phyloP scores from a whole-genome alignment of 2,888 invertebrate species.

The Myathropa florea region DNA sequence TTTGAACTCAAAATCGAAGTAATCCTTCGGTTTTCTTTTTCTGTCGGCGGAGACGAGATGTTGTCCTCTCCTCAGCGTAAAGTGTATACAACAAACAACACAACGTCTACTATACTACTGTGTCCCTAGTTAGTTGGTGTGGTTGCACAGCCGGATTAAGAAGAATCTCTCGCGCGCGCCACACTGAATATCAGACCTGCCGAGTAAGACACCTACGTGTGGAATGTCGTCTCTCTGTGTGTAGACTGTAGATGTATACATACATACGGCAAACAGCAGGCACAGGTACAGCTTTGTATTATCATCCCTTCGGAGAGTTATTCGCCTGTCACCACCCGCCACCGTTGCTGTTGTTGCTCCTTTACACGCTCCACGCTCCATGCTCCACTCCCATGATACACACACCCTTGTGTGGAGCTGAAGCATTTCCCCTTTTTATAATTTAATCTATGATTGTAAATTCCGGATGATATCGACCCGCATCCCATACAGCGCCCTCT shows the following conservation, averaged over 20 bases:
- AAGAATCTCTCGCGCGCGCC: slow-evolving; percentile 66
- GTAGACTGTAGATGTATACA: slow-evolving; percentile 7
- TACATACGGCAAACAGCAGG: not conserved
- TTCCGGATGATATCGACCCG: slow-evolving; percentile 50
- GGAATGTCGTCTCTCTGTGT: slow-evolving; percentile 41
- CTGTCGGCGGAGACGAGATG: not conserved
- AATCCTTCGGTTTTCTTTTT: not conserved
- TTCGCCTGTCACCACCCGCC: slow-evolving; percentile 22
- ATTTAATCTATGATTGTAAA: slow-evolving; percentile 66
- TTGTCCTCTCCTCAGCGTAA: not conserved
- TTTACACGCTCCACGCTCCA: not conserved
- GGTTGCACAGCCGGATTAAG: slow-evolving; percentile 62
- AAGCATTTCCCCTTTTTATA: slow-evolving; percentile 62
- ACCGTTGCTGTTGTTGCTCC: not conserved
- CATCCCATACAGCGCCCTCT: slow-evolving; percentile 42
- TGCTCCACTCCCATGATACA: slow-evolving; percentile 60
- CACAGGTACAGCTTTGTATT: slow-evolving; percentile 6
- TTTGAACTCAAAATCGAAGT: not conserved
- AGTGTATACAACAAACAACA: slow-evolving; percentile 28
- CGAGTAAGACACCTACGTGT: slow-evolving; percentile 49
- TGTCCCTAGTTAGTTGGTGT: slow-evolving; percentile 29
- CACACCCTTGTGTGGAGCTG: slow-evolving; percentile 50
- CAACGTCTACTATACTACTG: slow-evolving; percentile 53
- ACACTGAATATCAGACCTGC: slow-evolving; percentile 42
- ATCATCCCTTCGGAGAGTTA: slow-evolving; percentile 57